Evolutionary conservation across 2,888 invertebrate genomes (phyloP), one percentile per base, ranked within the genome.

Genomic region (Dromius quadrimaculatus): DNA sequence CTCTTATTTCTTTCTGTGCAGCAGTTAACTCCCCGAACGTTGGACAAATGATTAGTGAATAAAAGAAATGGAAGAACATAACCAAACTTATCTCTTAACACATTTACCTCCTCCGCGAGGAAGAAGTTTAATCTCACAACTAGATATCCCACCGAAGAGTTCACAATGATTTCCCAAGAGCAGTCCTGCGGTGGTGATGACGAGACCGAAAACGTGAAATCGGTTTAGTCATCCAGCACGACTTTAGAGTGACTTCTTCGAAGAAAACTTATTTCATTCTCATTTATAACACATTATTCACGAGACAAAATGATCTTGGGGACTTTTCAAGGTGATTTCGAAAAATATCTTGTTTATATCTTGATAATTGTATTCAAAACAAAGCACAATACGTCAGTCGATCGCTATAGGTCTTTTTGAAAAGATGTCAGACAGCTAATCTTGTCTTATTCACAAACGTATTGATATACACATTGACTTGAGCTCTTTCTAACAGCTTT

Each of bases 41-140:
- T 19, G 28, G 50, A 54, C 28, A 34, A 50, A 68, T 68, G 68
- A 68, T 68, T 23, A 59, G 45, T 45, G 59, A 19, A 38, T 57
- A 43, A 68, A 59, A 50, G 43, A 65, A 65, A 54, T 45, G 22
- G 43, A 43, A 59, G 43, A 68, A 59, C 32, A 45, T 68, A 41
- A n/a, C 32, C 32, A 34, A 59, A 57, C 15, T 59, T 19, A 43
- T 47, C 59, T 59, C 43, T 68, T 68, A 68, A 68, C 68, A 68
- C 68, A 59, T 68, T 68, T 68, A 68, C 32, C 45, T 19, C 15
- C 32, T 11, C n/a, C 20, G 65, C 68, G 43, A 28, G 17, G 28
- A 43, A 68, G 59, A 68, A 68, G 59, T 59, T 68, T 68, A 68
- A 68, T 68, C 68, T 68, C 59, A 59, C 65, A 50, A 50, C 68